A percentile compares a stretch with the other conserved stretches of the same genome.
phyloP scores from a whole-genome alignment of 2,113 vertebrate genomes.

The Microcebus ravelobensis region DNA sequence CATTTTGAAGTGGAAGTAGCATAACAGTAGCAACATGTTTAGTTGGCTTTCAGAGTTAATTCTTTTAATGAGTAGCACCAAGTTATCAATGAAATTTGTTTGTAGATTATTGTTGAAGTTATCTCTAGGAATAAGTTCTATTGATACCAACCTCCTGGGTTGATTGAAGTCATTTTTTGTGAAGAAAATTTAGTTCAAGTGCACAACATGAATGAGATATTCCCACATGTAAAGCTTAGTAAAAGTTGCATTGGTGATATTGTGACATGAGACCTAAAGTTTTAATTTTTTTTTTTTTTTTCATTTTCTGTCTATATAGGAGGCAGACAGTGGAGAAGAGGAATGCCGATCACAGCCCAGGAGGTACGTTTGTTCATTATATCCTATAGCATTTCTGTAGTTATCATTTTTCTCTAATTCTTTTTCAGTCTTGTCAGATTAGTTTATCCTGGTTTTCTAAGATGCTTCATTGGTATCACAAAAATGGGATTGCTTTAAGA shows the following conservation, averaged over 20 bases:
- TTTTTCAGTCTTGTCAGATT: slow-evolving; percentile 39
- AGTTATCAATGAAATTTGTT: slow-evolving; percentile 36
- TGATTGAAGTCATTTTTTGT: slow-evolving; percentile 38
- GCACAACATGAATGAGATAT: slow-evolving; percentile 27
- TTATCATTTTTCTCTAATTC: slow-evolving; percentile 50
- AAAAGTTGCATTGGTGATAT: slow-evolving; percentile 37
- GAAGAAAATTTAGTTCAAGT: slow-evolving; percentile 49
- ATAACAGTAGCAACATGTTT: neutral
- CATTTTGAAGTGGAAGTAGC: slow-evolving; percentile 60
- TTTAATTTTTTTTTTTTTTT: slow-evolving; percentile 60
- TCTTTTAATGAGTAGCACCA: slow-evolving; percentile 59
- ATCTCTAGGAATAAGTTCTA: slow-evolving; percentile 16
- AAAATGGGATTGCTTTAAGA: slow-evolving; percentile 45
- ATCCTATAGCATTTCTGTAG: slow-evolving; percentile 24
- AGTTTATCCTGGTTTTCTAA: slow-evolving; percentile 11
- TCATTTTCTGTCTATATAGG: slow-evolving; percentile 84
- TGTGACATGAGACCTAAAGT: slow-evolving; percentile 44
- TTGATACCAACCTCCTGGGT: slow-evolving; percentile 4
- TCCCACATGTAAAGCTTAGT: slow-evolving; percentile 46
- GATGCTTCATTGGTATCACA: slow-evolving; percentile 14
- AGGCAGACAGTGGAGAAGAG: slow-evolving; percentile 96
- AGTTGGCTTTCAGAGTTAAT: slow-evolving; percentile 39
- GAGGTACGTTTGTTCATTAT: slow-evolving; percentile 88
- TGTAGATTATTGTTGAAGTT: slow-evolving; percentile 34
- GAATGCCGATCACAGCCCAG: slow-evolving; percentile 94